phyloP scores from a whole-genome alignment of 2,113 vertebrate genomes.

The Melanotaenia duboulayi region DNA sequence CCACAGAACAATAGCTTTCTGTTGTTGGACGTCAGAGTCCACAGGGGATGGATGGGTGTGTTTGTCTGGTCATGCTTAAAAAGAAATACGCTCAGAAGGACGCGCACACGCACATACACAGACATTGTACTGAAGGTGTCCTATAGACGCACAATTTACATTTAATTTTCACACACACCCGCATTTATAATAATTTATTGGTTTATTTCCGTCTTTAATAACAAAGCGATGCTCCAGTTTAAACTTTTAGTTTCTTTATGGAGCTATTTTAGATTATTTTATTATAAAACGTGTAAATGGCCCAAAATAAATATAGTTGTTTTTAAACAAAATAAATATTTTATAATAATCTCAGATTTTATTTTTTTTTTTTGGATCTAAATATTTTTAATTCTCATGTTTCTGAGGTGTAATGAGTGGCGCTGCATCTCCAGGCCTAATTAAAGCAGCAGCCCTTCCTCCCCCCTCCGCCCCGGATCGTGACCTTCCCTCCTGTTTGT shows the following conservation, averaged over 20 bases:
- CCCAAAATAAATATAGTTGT: neutral
- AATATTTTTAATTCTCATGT: neutral
- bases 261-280: neutral
- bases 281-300: neutral
- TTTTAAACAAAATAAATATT: neutral
- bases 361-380: neutral
- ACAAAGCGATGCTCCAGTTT: neutral
- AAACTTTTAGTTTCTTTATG: neutral
- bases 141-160: too few relatives aligned
- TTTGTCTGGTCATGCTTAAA: conserved; percentile 19
- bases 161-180: neutral
- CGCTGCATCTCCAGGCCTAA: conserved; percentile 25
- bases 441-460: conserved; percentile 2
- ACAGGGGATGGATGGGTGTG: conserved; percentile 21
- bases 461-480: conserved; percentile 5
- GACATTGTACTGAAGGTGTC: too few relatives aligned
- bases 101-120: too few relatives aligned
- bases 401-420: neutral
- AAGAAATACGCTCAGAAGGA: conserved; percentile 14
- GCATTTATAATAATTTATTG: neutral
- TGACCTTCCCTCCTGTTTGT: conserved; percentile 61
- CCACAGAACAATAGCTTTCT: conserved; percentile 54
- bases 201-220: neutral
- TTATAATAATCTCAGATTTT: too few relatives aligned
- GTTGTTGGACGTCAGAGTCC: conserved; percentile 43